Conservation (phyloP, 2,888 invertebrate species). For the Andricus quercusramuli region DNA sequence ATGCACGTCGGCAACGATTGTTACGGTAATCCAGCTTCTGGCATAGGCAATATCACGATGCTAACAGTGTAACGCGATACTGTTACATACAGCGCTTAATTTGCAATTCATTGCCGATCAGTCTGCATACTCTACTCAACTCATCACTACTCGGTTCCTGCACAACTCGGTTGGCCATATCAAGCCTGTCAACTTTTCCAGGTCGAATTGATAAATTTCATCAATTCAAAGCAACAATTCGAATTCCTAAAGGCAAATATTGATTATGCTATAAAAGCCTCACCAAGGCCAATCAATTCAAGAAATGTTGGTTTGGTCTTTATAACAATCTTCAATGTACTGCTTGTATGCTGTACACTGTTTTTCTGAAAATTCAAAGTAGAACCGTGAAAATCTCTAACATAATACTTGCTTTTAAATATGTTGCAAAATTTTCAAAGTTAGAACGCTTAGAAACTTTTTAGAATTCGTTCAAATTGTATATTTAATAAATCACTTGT, state of each 20-base stretch:
- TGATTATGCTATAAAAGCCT: neutral
- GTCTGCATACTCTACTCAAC: neutral
- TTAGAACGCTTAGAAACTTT: too few relatives aligned
- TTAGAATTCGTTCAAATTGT: too few relatives aligned
- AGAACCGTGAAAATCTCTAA: too few relatives aligned
- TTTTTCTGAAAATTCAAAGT: too few relatives aligned
- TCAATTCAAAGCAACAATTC: neutral
- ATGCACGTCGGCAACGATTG: conserved; percentile 8
- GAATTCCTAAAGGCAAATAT: neutral
- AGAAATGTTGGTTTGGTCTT: neutral
- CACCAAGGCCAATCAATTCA: neutral
- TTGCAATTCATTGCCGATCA: conserved; percentile 21
- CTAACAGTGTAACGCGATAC: conserved; percentile 17
- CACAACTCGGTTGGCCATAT: conserved; percentile 4
- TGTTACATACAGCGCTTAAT: conserved; percentile 2
- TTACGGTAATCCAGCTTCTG: conserved; percentile 17
- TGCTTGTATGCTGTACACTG: too few relatives aligned
- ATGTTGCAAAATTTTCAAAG: too few relatives aligned
- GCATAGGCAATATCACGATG: neutral
- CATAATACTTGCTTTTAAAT: too few relatives aligned
- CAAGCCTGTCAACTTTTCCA: conserved; percentile 11
- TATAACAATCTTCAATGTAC: too few relatives aligned
- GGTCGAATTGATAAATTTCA: conserved; percentile 9
- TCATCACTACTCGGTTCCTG: conserved; percentile 5
- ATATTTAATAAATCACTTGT: too few relatives aligned